Evolutionary conservation across 2,113 vertebrate species (phyloP).

Genomic region (Alligator sinensis): DNA sequence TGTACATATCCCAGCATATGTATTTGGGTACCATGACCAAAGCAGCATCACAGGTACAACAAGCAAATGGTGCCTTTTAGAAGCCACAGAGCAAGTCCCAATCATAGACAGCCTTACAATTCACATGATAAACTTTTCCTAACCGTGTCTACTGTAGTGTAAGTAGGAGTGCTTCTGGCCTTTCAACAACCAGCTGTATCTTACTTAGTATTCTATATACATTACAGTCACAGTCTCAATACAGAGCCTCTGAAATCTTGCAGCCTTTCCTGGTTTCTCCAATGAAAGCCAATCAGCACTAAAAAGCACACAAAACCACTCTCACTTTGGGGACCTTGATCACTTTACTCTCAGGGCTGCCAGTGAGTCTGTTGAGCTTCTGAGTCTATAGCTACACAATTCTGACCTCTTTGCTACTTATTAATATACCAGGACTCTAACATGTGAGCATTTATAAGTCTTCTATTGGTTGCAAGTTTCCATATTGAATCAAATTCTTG

Average conservation of each 20-base stretch:
- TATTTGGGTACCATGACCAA: neutral
- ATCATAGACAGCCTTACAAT: neutral
- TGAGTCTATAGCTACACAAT: neutral
- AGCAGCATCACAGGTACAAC: no score
- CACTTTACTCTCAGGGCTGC: neutral
- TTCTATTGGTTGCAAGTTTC: neutral
- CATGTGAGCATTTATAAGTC: fast-evolving
- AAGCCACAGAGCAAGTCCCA: neutral
- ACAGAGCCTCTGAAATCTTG: neutral
- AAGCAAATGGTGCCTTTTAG: neutral
- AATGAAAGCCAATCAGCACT: neutral
- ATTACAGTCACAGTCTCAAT: neutral
- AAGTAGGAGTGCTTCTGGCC: neutral
- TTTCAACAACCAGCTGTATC: neutral
- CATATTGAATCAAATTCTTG: no score
- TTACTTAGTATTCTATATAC: neutral
- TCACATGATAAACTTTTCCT: neutral
- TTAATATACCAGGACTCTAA: neutral
- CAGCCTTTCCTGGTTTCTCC: neutral
- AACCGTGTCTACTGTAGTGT: neutral
- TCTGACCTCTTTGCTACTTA: neutral
- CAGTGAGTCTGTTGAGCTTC: neutral
- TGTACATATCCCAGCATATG: neutral
- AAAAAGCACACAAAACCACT: neutral
- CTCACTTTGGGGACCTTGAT: neutral